These are phyloP conservation scores for Xylota sylvarum DNA, from an alignment of 2,888 invertebrate species.

Conservation along the genomic window DNA sequence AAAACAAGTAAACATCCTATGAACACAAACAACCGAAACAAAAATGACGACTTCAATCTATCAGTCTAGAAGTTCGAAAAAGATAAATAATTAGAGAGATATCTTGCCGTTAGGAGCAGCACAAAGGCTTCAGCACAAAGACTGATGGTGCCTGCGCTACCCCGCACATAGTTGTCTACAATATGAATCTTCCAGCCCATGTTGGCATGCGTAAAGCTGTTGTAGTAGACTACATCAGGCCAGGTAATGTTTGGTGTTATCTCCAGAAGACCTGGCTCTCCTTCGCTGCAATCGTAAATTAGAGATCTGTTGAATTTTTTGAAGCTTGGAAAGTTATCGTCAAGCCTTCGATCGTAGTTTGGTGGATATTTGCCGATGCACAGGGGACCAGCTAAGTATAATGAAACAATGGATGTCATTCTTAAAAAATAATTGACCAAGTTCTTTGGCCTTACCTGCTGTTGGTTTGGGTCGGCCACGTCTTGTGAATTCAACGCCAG, in stretches of 20 bases:
- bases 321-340: constrained; percentile 92
- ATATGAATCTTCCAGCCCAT: constrained; percentile 98
- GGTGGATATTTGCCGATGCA: constrained; percentile 89
- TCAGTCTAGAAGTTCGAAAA: constrained; percentile 63
- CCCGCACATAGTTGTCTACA: constrained; percentile 88
- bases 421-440: not conserved
- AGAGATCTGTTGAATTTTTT: constrained; percentile 94
- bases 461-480: constrained; percentile 92
- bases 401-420: constrained; percentile 6
- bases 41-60: constrained; percentile 42
- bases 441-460: constrained; percentile 86
- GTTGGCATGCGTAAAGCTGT: constrained; percentile 96
- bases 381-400: constrained; percentile 90
- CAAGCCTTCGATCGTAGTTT: constrained; percentile 90
- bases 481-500: constrained; percentile 93
- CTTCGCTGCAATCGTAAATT: constrained; percentile 89
- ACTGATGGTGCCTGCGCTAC: constrained; percentile 48
- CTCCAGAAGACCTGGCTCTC: constrained; percentile 90
- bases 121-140: constrained; percentile 25
- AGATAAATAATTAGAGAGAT: constrained; percentile 27
- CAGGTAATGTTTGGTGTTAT: constrained; percentile 95
- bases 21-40: constrained; percentile 65
- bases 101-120: constrained; percentile 33
- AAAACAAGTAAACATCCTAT: constrained; percentile 9
- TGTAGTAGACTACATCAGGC: constrained; percentile 96